Percentiles rank a stretch among this genome's conserved stretches.
phyloP scores from a whole-genome alignment of 2,888 invertebrate genomes.

The Alcis repandata region DNA sequence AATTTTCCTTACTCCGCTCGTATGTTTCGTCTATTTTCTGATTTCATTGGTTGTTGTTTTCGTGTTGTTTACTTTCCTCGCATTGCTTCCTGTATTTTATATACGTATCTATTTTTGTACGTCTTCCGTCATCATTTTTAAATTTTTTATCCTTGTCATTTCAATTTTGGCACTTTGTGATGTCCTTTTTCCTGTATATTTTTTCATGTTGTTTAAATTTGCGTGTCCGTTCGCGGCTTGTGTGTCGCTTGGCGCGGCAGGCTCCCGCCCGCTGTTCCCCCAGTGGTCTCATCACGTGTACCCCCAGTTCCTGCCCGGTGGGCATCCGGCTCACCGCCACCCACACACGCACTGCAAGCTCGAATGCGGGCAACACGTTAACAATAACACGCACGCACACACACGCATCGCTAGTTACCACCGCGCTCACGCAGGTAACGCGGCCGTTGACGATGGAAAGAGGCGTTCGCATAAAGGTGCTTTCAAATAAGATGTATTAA shows the following conservation, averaged over 20 bases:
- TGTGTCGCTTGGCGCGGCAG: constrained; percentile 48
- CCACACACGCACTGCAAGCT: constrained; percentile 88
- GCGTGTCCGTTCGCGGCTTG: constrained; percentile 12
- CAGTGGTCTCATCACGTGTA: constrained; percentile 98
- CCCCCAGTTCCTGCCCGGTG: constrained; percentile 96
- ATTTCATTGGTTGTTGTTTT: constrained; percentile 12
- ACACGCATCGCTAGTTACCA: constrained; percentile 85
- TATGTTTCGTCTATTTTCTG: constrained; percentile 12
- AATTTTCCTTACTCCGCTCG: constrained; percentile 27
- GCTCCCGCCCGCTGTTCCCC: constrained; percentile 95
- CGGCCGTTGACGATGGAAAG: constrained; percentile 60
- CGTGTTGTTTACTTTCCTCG: constrained; percentile 12
- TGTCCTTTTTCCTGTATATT: constrained; percentile 27
- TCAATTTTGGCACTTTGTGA: not conserved
- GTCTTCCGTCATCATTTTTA: not conserved
- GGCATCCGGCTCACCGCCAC: constrained; percentile 89
- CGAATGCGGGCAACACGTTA: constrained; percentile 82
- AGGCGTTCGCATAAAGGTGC: constrained; percentile 65
- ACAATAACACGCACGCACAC: constrained; percentile 83
- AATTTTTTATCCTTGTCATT: not conserved
- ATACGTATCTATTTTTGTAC: not conserved
- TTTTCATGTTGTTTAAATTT: constrained; percentile 2
- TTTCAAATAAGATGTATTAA: not conserved
- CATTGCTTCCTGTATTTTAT: constrained; percentile 25
- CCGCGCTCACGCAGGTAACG: constrained; percentile 85